Conservation (phyloP, 2,113 vertebrate species). For the Rattus norvegicus region DNA sequence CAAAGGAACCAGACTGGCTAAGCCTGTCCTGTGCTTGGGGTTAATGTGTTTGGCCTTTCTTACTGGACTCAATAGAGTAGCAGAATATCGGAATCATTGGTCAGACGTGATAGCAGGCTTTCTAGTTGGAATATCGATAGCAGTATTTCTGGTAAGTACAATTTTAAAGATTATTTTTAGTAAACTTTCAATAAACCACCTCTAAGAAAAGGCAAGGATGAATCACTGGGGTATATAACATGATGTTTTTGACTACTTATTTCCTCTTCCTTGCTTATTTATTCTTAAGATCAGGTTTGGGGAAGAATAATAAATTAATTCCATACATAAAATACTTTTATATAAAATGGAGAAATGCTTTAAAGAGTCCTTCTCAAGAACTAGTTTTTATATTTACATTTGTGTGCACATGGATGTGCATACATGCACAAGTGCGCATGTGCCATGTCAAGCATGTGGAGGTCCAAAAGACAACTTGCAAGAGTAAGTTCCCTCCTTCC, state of each 20-base stretch:
- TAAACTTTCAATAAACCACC: neutral
- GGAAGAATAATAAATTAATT: neutral
- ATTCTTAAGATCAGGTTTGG: neutral
- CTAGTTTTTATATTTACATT: neutral
- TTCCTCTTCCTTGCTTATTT: neutral
- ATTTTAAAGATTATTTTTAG: neutral
- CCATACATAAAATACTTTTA: neutral
- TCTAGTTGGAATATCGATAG: slow-evolving; percentile 95
- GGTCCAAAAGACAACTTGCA: neutral
- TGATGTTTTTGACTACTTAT: neutral
- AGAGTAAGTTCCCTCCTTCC: neutral
- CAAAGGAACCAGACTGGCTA: slow-evolving; percentile 96
- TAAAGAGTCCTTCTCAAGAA: neutral
- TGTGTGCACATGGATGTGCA: neutral
- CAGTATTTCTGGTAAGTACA: slow-evolving; percentile 95
- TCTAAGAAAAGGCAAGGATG: neutral
- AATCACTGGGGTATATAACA: neutral
- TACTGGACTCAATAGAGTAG: slow-evolving; percentile 97
- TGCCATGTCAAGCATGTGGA: neutral
- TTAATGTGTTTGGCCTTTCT: slow-evolving; percentile 98
- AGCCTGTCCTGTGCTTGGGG: slow-evolving; percentile 95
- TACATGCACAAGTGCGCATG: neutral
- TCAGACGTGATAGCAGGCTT: slow-evolving; percentile 98
- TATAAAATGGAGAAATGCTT: neutral
- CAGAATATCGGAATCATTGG: slow-evolving; percentile 99